Base-by-base conservation (phyloP, 2,888 invertebrate species). In the Athalia rosae region DNA sequence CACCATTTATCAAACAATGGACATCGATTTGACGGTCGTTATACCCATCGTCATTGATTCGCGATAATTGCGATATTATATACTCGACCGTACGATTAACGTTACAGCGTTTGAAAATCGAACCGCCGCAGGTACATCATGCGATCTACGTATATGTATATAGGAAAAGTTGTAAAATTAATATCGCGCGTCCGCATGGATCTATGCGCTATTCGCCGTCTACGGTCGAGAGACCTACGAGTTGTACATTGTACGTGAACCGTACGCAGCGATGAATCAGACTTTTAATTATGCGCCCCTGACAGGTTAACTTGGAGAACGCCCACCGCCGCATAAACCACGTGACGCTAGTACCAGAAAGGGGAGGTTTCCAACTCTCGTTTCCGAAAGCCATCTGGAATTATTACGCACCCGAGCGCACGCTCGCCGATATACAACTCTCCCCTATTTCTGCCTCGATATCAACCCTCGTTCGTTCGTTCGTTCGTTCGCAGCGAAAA, bases 271-370 rank as follows among this genome's bases (percentile, higher is more conserved):
- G 50, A 53, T 67, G 67, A 67, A 67, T 67, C 67, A 67, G 67
- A 67, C 67, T 67, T 53, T 67, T 67, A 67, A 67, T 67, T 67
- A 67, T 67, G 67, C 67, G 28, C 67, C 67, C 67, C 45, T 53
- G 67, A 53, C 67, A 67, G 67, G 50, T 41, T 53, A 67, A 67
- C 67, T 67, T 53, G 13, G 50, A 5, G 11, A 15, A 50, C 67
- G 67, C 67, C 67, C 43, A 66, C 41, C 8, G 28, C 53, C 67
- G 67, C 41, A 41, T 53, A 50, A 28, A 53, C 50, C 50, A 67
- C 67, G 67, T 28, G 67, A 50, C 67, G 28, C 28, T 8, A n/a
- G 41, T 28, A 67, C 67, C 11, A 4, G 67, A 41, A 67, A 67
- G 53, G 67, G 67, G 67, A 48, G 67, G 67, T 53, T 67, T 50